These are phyloP conservation scores for Macroramphosus scolopax DNA, from an alignment of 2,797 vertebrate genomes.

Conservation along the genomic window DNA sequence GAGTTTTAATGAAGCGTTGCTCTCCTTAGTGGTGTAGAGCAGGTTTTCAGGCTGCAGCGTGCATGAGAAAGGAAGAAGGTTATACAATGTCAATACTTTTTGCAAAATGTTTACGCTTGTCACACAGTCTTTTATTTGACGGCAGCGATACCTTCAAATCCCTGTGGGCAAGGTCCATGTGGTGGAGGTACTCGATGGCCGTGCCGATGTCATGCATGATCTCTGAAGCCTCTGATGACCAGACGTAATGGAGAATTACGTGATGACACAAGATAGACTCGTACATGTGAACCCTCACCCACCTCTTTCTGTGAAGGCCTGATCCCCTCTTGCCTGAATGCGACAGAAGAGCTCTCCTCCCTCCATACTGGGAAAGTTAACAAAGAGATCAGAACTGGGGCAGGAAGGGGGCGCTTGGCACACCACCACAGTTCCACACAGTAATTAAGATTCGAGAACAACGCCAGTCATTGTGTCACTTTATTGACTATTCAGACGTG, in stretches of 20 bases:
- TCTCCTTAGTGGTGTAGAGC: slow-evolving; percentile 89
- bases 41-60: slow-evolving; percentile 98
- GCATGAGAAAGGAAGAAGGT: too few relatives aligned
- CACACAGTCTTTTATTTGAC: not conserved
- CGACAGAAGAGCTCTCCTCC: slow-evolving; percentile 95
- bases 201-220: slow-evolving; percentile 96
- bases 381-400: slow-evolving; percentile 49
- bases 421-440: slow-evolving; percentile 10
- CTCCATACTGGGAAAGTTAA: slow-evolving; percentile 88
- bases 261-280: not conserved
- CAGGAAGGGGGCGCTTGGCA: slow-evolving; percentile 38
- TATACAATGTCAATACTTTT: slow-evolving; percentile 1
- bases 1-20: slow-evolving; percentile 86
- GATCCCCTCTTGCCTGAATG: slow-evolving; percentile 96
- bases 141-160: slow-evolving; percentile 88
- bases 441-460: slow-evolving; percentile 30
- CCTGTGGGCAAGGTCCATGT: slow-evolving; percentile 91
- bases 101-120: too few relatives aligned
- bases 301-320: slow-evolving; percentile 98
- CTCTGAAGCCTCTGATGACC: slow-evolving; percentile 94
- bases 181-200: slow-evolving; percentile 91
- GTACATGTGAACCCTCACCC: slow-evolving; percentile 23
- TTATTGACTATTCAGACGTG: slow-evolving; percentile 30
- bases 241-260: slow-evolving; percentile 27
- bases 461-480: slow-evolving; percentile 41